phyloP scores from a whole-genome alignment of 2,888 invertebrate species.

The Orthosia gothica region DNA sequence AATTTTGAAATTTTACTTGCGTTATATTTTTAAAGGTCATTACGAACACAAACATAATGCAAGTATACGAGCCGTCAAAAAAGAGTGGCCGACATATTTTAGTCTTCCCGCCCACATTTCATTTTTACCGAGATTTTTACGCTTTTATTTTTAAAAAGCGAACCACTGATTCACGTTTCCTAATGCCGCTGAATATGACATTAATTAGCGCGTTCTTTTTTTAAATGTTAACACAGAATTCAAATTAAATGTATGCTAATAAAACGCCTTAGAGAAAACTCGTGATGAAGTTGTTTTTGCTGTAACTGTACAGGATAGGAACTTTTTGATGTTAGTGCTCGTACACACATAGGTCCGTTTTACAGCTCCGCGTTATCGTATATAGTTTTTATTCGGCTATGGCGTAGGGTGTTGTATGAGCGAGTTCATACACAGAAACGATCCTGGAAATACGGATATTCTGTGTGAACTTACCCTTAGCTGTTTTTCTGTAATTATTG shows the following conservation, averaged over 20 bases:
- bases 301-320: not conserved
- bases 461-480: no score
- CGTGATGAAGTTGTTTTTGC: slow-evolving; percentile 3
- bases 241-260: slow-evolving; percentile 11
- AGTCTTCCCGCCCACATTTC: slow-evolving; percentile 62
- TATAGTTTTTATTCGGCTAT: no score
- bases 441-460: no score
- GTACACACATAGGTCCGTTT: no score
- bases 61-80: slow-evolving; percentile 64
- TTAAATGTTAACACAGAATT: slow-evolving; percentile 46
- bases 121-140: slow-evolving; percentile 61
- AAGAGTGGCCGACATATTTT: slow-evolving; percentile 64
- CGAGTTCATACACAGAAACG: no score
- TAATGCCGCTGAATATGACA: slow-evolving; percentile 65
- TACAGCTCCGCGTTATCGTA: no score
- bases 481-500: not conserved
- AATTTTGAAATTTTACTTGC: no score
- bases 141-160: slow-evolving; percentile 65
- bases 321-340: not conserved
- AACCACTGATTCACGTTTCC: slow-evolving; percentile 66
- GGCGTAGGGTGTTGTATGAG: no score
- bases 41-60: slow-evolving; percentile 62
- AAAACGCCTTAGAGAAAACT: slow-evolving; percentile 8
- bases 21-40: slow-evolving; percentile 67
- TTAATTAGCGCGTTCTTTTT: slow-evolving; percentile 64